Percentiles rank a stretch among this genome's conserved stretches.
phyloP scores from a whole-genome alignment of 1,140 invertebrate species.

The Saccostrea echinata region DNA sequence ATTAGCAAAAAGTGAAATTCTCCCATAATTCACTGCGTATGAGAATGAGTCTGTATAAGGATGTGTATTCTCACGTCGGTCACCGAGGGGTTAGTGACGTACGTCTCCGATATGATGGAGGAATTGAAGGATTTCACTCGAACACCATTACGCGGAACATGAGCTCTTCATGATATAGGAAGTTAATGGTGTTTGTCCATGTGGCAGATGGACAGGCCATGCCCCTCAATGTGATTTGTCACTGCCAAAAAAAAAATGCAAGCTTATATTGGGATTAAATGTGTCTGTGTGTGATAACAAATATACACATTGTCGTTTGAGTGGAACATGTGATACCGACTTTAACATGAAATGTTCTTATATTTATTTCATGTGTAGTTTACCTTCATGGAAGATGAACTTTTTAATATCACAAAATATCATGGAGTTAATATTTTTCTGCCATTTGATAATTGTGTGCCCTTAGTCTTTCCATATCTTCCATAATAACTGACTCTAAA shows the following conservation, averaged over 20 bases:
- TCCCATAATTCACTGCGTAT: constrained; percentile 10
- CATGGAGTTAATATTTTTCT: constrained; percentile 9
- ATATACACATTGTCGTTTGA: not conserved
- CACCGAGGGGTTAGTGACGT: not conserved
- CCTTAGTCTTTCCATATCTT: constrained; percentile 17
- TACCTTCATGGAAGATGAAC: constrained; percentile 7
- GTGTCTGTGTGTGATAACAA: not conserved
- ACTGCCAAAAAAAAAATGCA: constrained; percentile 15
- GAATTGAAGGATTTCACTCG: constrained; percentile 10
- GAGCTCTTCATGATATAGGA: not conserved
- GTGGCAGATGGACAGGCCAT: not conserved
- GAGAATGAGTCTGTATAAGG: not conserved
- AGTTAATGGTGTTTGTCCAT: not conserved
- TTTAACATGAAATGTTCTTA: constrained; percentile 16
- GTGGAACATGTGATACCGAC: not conserved
- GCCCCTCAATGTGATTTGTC: not conserved
- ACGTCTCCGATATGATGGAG: not conserved
- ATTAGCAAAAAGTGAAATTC: constrained; percentile 8
- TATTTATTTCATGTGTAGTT: constrained; percentile 21
- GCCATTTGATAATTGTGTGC: constrained; percentile 31
- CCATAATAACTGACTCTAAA: not conserved
- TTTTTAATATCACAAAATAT: not conserved
- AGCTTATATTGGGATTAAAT: not conserved
- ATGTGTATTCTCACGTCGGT: not conserved
- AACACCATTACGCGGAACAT: not conserved